Evolutionary conservation across 2,797 vertebrate species (phyloP).

Genomic region (Falco rusticolus): DNA sequence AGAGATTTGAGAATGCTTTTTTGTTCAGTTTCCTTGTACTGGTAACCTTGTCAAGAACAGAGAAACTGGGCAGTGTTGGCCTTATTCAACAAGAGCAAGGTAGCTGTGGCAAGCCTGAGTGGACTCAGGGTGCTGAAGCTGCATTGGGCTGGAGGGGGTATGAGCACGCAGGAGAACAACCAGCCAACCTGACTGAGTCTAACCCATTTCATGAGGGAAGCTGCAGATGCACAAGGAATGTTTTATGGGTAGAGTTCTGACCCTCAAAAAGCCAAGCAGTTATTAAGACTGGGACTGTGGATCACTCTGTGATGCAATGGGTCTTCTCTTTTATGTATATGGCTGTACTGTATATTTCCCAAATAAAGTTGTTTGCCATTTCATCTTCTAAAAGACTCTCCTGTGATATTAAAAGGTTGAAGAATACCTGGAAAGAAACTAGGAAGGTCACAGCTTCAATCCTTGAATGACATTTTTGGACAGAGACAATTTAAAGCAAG

Average conservation of each 20-base stretch:
- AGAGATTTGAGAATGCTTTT: not conserved
- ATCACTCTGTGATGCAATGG: not conserved
- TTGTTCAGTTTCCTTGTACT: not conserved
- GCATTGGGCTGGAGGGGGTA: too few species aligned
- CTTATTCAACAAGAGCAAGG: not conserved
- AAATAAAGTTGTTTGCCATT: not conserved
- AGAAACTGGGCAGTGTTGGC: not conserved
- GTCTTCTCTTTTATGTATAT: not conserved
- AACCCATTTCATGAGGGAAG: accelerated
- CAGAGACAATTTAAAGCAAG: not conserved
- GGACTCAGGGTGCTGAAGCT: accelerated
- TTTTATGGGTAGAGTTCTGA: not conserved
- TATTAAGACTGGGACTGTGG: not conserved
- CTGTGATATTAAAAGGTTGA: not conserved
- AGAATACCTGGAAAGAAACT: not conserved
- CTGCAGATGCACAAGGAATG: not conserved
- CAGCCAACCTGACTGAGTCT: not conserved
- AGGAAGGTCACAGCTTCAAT: not conserved
- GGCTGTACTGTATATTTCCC: not conserved
- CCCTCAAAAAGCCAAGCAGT: not conserved
- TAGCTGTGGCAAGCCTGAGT: not conserved
- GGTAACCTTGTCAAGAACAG: not conserved
- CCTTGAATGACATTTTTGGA: not conserved
- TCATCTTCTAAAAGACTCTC: not conserved
- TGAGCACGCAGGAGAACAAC: not conserved